Conservation (phyloP, 2,888 invertebrate genomes). For the Parnassius mnemosyne region DNA sequence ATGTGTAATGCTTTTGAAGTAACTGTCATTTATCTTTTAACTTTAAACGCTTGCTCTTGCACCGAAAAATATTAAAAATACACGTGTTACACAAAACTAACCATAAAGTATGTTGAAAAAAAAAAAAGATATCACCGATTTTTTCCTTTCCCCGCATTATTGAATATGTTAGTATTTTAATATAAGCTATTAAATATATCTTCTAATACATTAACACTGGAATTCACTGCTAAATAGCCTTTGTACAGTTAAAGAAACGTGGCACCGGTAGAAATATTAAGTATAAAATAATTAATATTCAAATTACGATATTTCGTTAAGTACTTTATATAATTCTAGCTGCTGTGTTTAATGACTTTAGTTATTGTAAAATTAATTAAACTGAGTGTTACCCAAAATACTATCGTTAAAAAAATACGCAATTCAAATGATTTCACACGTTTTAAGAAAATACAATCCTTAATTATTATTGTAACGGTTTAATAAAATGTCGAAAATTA, state of each 20-base stretch:
- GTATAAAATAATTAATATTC: conserved; percentile 2
- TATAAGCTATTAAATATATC: conserved; percentile 13
- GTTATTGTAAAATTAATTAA: too few relatives aligned
- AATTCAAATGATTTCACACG: too few relatives aligned
- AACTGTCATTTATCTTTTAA: neutral
- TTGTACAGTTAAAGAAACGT: conserved; percentile 9
- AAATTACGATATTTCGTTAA: conserved; percentile 11
- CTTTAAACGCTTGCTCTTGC: neutral
- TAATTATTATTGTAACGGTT: too few relatives aligned
- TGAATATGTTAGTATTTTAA: conserved; percentile 12
- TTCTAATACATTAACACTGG: conserved; percentile 14
- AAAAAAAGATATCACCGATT: conserved; percentile 20
- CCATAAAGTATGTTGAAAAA: conserved; percentile 9
- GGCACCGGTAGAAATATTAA: neutral
- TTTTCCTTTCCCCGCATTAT: conserved; percentile 3
- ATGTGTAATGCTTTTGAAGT: neutral
- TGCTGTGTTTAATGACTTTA: too few relatives aligned
- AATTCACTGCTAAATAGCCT: conserved; percentile 16
- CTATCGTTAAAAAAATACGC: too few relatives aligned
- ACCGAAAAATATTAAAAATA: conserved; percentile 17
- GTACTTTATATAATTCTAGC: conserved; percentile 14
- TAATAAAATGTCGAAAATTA: too few relatives aligned
- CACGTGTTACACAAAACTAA: conserved; percentile 13
- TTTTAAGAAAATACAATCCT: too few relatives aligned
- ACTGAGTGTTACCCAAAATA: too few relatives aligned